Percentiles rank a stretch among this genome's conserved stretches.
Conservation (phyloP, 2,888 invertebrate genomes). For the Epirrita christyi region DNA sequence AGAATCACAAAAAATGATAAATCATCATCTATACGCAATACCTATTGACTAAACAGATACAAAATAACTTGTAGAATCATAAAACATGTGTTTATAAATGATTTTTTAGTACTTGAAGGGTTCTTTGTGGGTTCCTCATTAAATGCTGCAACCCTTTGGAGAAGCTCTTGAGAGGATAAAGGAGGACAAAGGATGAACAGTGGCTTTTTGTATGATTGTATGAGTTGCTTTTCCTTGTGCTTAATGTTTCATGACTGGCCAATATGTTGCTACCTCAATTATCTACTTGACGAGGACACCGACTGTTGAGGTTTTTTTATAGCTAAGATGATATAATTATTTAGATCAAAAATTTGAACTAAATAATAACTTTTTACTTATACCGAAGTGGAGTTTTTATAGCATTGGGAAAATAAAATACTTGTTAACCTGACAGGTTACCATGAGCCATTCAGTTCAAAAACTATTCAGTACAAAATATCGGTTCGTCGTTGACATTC, state of each 20-base stretch:
- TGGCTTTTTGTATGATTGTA: constrained; percentile 35
- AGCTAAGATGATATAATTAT: not conserved
- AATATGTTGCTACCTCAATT: constrained; percentile 29
- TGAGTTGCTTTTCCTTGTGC: constrained; percentile 28
- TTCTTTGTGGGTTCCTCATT: constrained; percentile 60
- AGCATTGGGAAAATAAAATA: no score
- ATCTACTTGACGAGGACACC: constrained; percentile 17
- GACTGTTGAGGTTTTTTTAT: not conserved
- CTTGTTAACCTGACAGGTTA: no score
- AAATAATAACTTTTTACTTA: no score
- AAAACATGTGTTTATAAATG: constrained; percentile 23
- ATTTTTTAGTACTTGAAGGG: constrained; percentile 25
- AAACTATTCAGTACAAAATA: no score
- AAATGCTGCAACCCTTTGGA: constrained; percentile 66
- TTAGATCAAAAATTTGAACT: no score
- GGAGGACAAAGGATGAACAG: constrained; percentile 30
- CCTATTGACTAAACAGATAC: constrained; percentile 30
- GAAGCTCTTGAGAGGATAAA: constrained; percentile 28
- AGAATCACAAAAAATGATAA: constrained; percentile 33
- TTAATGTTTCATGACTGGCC: constrained; percentile 39
- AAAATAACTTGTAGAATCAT: constrained; percentile 35
- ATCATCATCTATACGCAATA: constrained; percentile 33
- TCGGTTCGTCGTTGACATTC: no score
- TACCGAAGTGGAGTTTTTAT: no score
- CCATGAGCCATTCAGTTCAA: no score